Conservation (phyloP, 2,113 vertebrate species). For the Hippocampus guttulatus region DNA sequence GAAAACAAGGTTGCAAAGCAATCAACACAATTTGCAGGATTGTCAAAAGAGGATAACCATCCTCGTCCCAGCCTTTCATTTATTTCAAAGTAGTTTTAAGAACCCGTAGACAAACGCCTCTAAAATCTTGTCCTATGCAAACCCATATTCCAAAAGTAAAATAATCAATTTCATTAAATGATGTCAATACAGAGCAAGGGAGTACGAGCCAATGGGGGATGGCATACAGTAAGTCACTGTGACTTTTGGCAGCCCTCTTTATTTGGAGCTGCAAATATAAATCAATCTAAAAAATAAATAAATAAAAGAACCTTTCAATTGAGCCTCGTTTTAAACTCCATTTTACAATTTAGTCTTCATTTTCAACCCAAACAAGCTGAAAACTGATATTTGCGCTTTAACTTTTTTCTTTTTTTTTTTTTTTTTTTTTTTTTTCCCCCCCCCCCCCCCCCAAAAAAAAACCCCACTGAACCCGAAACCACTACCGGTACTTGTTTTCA, state of each 20-base stretch:
- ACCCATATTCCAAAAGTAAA: not conserved
- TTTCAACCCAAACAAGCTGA: not conserved
- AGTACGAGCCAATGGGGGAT: not conserved
- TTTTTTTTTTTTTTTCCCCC: no score
- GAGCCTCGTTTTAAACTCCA: not conserved
- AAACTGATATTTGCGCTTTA: not conserved
- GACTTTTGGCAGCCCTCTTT: not conserved
- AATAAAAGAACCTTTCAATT: not conserved
- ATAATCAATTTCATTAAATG: not conserved
- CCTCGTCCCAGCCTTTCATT: not conserved
- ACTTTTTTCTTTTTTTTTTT: not conserved
- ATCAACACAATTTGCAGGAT: constrained; percentile 10
- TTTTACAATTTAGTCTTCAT: not conserved
- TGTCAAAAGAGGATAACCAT: constrained; percentile 8
- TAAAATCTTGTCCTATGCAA: not conserved
- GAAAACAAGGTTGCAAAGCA: constrained; percentile 18
- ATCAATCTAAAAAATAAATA: not conserved
- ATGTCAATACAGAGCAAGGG: not conserved
- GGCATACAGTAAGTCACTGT: not conserved
- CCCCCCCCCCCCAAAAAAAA: no score
- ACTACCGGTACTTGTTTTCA: not conserved
- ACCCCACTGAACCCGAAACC: not conserved
- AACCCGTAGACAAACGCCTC: not conserved
- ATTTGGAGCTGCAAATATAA: not conserved
- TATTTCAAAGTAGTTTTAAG: not conserved